A percentile compares a stretch with the other conserved stretches of the same genome.
Conservation (phyloP, 2,797 vertebrate species). For the Syngnathus acus region DNA sequence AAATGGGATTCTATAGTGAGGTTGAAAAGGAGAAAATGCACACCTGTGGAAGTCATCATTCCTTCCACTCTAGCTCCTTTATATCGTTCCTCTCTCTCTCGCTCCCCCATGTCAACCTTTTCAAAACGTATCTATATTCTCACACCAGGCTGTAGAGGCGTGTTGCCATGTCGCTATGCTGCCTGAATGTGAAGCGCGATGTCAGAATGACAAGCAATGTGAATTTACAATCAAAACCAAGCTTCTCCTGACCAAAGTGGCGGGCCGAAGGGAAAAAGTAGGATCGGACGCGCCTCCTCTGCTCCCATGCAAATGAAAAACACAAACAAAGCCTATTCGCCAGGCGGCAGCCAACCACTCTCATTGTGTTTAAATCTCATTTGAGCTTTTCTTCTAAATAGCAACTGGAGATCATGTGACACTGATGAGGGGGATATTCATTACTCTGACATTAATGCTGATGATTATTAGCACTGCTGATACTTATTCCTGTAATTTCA, state of each 20-base stretch:
- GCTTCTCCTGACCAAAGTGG: slow-evolving; percentile 27
- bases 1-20: slow-evolving; percentile 53
- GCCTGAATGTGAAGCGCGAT: slow-evolving; percentile 74
- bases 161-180: slow-evolving; percentile 75
- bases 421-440: slow-evolving; percentile 33
- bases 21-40: slow-evolving; percentile 52
- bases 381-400: slow-evolving; percentile 12
- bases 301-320: neutral
- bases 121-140: slow-evolving; percentile 69
- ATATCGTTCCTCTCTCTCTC: slow-evolving; percentile 16
- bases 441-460: slow-evolving; percentile 39
- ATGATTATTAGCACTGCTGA: slow-evolving; percentile 29
- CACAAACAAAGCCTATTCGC: neutral
- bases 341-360: too few relatives aligned
- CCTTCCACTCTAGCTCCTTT: slow-evolving; percentile 9
- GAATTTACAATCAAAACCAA: slow-evolving; percentile 44
- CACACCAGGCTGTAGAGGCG: slow-evolving; percentile 61
- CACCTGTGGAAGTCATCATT: slow-evolving; percentile 43
- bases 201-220: slow-evolving; percentile 57
- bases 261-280: neutral
- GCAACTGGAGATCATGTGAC: slow-evolving; percentile 27
- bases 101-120: slow-evolving; percentile 69
- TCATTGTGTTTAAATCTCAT: neutral
- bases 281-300: neutral
- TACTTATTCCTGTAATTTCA: slow-evolving; percentile 37